phyloP scores from a whole-genome alignment of 2,797 vertebrate genomes.

The Rhynchotus rufescens region DNA sequence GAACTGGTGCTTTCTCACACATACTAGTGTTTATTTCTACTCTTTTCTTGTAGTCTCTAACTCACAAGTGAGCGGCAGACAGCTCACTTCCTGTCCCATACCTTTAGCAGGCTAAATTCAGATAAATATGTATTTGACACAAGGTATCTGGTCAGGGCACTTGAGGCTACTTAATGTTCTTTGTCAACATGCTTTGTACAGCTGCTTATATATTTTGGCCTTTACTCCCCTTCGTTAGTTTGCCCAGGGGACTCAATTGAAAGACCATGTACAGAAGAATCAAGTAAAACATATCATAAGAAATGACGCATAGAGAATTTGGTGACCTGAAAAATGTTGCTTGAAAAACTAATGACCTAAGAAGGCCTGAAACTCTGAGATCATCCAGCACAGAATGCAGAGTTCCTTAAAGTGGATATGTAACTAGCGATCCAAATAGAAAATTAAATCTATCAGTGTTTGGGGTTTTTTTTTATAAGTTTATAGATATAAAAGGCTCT shows the following conservation, averaged over 20 bases:
- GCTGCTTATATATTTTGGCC: background rate
- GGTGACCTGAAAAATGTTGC: constrained; percentile 67
- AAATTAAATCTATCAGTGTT: constrained; percentile 44
- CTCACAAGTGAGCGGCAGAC: background rate
- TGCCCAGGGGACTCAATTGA: constrained; percentile 21
- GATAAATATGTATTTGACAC: background rate
- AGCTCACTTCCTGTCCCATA: background rate
- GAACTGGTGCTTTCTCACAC: background rate
- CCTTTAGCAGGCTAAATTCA: background rate
- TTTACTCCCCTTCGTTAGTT: constrained; percentile 47
- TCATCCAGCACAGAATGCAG: constrained; percentile 14
- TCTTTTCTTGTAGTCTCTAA: background rate
- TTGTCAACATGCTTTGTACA: background rate
- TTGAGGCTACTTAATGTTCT: background rate
- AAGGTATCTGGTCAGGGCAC: background rate
- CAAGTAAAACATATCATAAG: constrained; percentile 55
- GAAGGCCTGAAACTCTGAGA: constrained; percentile 47
- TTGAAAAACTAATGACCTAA: constrained; percentile 70
- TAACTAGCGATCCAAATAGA: constrained; percentile 55
- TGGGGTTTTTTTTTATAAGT: constrained; percentile 43
- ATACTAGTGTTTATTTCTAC: background rate
- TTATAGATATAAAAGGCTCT: background rate
- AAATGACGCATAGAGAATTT: constrained; percentile 6
- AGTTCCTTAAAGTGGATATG: constrained; percentile 4
- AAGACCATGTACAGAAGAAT: constrained; percentile 19